Evolutionary conservation across 2,797 vertebrate genomes (phyloP).

Genomic region (Mastacembelus armatus): DNA sequence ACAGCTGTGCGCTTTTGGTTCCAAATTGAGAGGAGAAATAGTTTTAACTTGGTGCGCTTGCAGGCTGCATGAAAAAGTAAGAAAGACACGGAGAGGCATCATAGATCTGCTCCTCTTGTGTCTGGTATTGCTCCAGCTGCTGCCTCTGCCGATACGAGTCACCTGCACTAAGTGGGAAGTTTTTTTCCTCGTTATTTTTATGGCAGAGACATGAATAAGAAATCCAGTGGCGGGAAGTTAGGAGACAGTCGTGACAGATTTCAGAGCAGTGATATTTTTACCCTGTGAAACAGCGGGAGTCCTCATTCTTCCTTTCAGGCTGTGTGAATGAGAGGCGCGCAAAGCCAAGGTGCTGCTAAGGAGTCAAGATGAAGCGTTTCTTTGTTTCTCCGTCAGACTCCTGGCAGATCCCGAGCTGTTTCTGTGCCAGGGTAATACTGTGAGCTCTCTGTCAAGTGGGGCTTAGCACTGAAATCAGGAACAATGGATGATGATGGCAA

Average conservation of each 20-base stretch:
- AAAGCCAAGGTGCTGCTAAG: constrained; percentile 20
- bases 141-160: neutral
- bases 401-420: constrained; percentile 16
- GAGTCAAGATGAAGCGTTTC: constrained; percentile 45
- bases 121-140: constrained; percentile 41
- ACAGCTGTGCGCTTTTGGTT: neutral
- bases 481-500: constrained; percentile 9
- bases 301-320: constrained; percentile 5
- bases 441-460: constrained; percentile 28
- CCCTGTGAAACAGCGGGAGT: constrained; percentile 12
- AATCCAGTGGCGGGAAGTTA: constrained; percentile 1
- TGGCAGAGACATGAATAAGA: constrained; percentile 13
- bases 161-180: constrained; percentile 43
- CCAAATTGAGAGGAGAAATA: neutral
- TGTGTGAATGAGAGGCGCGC: constrained; percentile 47
- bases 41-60: constrained; percentile 1
- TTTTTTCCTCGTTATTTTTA: neutral
- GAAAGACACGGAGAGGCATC: constrained; percentile 46
- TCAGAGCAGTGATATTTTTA: neutral
- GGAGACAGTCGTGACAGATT: neutral
- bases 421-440: constrained; percentile 12
- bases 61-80: constrained; percentile 20
- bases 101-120: constrained; percentile 3
- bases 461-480: constrained; percentile 3
- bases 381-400: constrained; percentile 41